These are phyloP conservation scores for Drosophila koepferae DNA, from an alignment of 2,888 invertebrate genomes.

Conservation along the genomic window DNA sequence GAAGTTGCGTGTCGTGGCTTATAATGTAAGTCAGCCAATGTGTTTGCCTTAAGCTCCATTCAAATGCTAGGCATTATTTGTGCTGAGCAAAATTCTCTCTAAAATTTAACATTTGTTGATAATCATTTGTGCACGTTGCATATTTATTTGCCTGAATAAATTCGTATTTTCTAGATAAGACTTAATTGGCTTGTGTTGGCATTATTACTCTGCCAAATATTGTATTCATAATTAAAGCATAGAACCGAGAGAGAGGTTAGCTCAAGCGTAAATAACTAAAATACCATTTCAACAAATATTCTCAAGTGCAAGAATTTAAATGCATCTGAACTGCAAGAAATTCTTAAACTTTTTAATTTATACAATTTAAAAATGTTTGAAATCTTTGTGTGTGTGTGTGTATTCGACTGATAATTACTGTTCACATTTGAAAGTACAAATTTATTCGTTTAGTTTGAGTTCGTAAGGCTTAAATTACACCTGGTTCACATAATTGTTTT, in stretches of 20 bases:
- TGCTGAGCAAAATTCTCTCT: not conserved
- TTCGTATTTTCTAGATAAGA: not conserved
- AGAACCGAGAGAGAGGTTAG: not conserved
- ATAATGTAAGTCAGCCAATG: slow-evolving; percentile 23
- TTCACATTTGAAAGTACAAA: not conserved
- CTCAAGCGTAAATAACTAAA: not conserved
- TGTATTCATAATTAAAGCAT: not conserved
- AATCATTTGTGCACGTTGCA: slow-evolving; percentile 3
- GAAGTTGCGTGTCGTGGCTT: slow-evolving; percentile 9
- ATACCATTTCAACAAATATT: not conserved
- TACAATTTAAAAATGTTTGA: too few species aligned
- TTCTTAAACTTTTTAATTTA: not conserved
- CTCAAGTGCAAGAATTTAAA: not conserved
- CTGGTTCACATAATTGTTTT: not conserved
- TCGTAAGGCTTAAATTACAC: not conserved
- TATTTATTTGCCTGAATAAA: slow-evolving; percentile 7
- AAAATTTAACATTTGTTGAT: slow-evolving; percentile 6
- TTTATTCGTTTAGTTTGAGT: not conserved
- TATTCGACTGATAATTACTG: not conserved
- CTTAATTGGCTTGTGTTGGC: slow-evolving; percentile 6
- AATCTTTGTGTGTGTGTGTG: not conserved
- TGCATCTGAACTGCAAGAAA: not conserved
- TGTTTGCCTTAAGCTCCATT: slow-evolving; percentile 24
- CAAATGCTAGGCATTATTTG: not conserved
- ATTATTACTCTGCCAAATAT: not conserved